These are phyloP conservation scores for Diachrysia chrysitis DNA, from an alignment of 2,888 invertebrate species.

Conservation along the genomic window DNA sequence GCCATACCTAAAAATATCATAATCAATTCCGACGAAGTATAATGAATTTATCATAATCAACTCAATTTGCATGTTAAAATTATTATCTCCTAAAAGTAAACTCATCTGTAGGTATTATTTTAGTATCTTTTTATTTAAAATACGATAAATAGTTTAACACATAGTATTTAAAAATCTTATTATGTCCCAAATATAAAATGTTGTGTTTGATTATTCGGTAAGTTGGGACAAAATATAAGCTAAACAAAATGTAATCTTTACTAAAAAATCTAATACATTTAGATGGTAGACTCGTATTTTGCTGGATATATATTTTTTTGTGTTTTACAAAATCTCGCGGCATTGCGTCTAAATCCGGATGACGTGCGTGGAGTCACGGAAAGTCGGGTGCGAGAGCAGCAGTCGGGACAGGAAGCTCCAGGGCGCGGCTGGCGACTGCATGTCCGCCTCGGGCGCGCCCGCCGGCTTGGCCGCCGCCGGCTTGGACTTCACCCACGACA, in stretches of 20 bases:
- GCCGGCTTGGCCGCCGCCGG: too few species aligned
- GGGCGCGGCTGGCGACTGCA: neutral
- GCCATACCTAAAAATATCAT: too few species aligned
- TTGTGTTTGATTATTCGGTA: neutral
- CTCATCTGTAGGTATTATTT: neutral
- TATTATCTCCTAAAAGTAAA: too few species aligned
- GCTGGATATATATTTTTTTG: neutral
- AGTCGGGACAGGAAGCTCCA: conserved; percentile 26
- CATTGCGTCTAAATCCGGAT: conserved; percentile 14
- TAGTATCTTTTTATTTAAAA: neutral
- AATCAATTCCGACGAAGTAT: too few species aligned
- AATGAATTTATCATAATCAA: too few species aligned
- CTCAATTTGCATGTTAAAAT: too few species aligned
- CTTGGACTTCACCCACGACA: conserved; percentile 1
- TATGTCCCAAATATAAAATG: neutral
- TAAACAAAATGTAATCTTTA: neutral
- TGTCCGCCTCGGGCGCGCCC: neutral
- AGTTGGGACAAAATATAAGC: neutral
- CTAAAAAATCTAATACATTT: neutral
- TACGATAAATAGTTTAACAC: conserved; percentile 2
- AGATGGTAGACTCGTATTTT: neutral
- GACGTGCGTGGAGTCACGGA: conserved; percentile 32
- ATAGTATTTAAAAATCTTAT: neutral
- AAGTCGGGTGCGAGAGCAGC: conserved; percentile 31
- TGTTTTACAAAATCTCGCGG: neutral